phyloP scores from a whole-genome alignment of 2,797 vertebrate genomes.

The Enteromius argenteus region DNA sequence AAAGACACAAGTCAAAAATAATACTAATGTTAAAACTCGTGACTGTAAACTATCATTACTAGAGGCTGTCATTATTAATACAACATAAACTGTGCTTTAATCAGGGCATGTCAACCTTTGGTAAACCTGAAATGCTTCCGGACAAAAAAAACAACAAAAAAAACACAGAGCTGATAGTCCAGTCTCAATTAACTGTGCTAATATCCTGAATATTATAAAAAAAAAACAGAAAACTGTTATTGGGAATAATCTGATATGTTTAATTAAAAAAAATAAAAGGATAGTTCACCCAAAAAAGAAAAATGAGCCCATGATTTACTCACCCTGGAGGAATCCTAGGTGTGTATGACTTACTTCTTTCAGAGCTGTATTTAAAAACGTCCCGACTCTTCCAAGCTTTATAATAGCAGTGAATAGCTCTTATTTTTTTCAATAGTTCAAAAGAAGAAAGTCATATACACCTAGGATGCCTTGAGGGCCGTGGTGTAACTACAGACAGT shows the following conservation, averaged over 20 bases:
- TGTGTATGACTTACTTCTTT: too few relatives aligned
- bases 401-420: too few relatives aligned
- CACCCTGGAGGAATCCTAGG: neutral
- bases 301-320: neutral
- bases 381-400: too few relatives aligned
- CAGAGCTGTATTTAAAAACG: neutral
- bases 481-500: too few relatives aligned
- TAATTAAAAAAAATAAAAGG: conserved; percentile 74
- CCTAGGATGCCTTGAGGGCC: too few relatives aligned
- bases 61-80: conserved; percentile 44
- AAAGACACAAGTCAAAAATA: neutral
- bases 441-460: too few relatives aligned
- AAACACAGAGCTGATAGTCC: conserved; percentile 59
- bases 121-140: conserved; percentile 56
- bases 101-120: conserved; percentile 61
- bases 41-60: conserved; percentile 32
- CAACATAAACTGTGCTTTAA: conserved; percentile 21
- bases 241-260: conserved; percentile 68
- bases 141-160: conserved; percentile 58
- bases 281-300: neutral
- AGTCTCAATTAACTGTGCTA: conserved; percentile 5
- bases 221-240: conserved; percentile 51
- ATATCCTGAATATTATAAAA: neutral
- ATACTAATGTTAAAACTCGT: conserved; percentile 30
- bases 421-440: too few relatives aligned